phyloP scores from a whole-genome alignment of 2,797 vertebrate species.

The Pseudopleuronectes americanus region DNA sequence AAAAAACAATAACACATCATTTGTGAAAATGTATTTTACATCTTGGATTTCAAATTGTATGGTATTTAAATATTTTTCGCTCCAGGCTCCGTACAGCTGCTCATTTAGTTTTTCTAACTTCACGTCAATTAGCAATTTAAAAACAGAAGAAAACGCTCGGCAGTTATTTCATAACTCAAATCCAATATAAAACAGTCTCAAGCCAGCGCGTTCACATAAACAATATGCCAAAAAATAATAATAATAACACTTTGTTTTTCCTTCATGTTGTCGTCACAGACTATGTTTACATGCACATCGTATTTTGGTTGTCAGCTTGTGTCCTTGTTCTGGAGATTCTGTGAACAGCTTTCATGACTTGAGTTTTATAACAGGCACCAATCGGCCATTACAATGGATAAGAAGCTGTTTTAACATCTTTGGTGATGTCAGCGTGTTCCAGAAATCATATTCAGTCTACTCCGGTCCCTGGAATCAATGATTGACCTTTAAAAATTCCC shows the following conservation, averaged over 20 bases:
- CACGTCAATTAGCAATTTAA: not conserved
- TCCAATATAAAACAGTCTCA: constrained; percentile 25
- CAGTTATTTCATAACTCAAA: not conserved
- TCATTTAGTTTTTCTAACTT: not conserved
- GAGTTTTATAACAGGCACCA: not conserved
- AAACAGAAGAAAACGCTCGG: not conserved
- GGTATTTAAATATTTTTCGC: constrained; percentile 7
- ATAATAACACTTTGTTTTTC: constrained; percentile 33
- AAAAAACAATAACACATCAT: not conserved
- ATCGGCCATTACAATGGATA: not conserved
- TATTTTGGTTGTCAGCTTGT: constrained; percentile 26
- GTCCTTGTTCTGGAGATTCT: constrained; percentile 14
- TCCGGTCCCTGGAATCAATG: constrained; percentile 16
- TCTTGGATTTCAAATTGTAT: not conserved
- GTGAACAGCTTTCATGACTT: constrained; percentile 20
- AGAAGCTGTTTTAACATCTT: not conserved
- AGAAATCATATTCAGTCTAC: constrained; percentile 33
- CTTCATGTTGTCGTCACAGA: constrained; percentile 25
- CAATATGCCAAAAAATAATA: constrained; percentile 20
- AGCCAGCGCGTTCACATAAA: constrained; percentile 33
- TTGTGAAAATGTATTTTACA: not conserved
- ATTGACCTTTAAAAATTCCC: constrained; percentile 26
- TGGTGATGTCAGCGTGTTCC: constrained; percentile 18
- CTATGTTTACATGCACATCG: constrained; percentile 52
- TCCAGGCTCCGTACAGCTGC: constrained; percentile 4